These are phyloP conservation scores for Prochilodus magdalenae DNA, from an alignment of 2,113 vertebrate genomes.

Conservation along the genomic window DNA sequence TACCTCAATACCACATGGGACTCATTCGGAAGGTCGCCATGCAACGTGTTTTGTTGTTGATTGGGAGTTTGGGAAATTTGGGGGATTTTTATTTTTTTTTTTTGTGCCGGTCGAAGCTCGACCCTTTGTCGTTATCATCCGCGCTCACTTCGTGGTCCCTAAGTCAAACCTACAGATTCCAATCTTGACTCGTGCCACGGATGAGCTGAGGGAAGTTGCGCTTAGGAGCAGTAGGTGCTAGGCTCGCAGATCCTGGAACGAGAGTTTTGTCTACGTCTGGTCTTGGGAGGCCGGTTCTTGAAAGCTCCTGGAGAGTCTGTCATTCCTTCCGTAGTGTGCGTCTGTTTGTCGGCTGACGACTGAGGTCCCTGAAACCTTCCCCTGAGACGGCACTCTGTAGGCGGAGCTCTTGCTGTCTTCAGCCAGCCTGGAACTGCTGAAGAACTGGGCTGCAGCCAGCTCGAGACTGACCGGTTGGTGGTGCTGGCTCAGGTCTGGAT, in stretches of 20 bases:
- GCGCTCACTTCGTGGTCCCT: too few species aligned
- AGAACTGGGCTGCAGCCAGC: too few species aligned
- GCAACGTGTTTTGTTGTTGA: too few species aligned
- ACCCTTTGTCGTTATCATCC: too few species aligned
- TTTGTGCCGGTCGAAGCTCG: too few species aligned
- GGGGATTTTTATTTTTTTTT: too few species aligned
- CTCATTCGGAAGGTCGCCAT: too few species aligned
- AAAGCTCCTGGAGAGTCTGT: slow-evolving; percentile 57
- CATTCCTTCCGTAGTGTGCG: slow-evolving; percentile 54
- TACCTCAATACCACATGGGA: too few species aligned
- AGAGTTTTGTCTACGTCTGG: slow-evolving; percentile 66
- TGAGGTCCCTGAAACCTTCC: slow-evolving; percentile 68
- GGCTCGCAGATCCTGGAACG: slow-evolving; percentile 68
- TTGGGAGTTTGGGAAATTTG: too few species aligned
- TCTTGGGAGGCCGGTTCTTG: slow-evolving; percentile 58
- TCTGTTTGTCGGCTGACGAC: slow-evolving; percentile 53
- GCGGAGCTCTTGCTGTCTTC: slow-evolving; percentile 60
- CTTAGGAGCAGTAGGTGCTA: slow-evolving; percentile 59
- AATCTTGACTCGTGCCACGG: slow-evolving; percentile 83
- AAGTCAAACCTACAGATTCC: not conserved
- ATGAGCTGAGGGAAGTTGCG: slow-evolving; percentile 69
- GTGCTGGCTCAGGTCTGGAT: slow-evolving; percentile 51
- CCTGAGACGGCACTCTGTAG: slow-evolving; percentile 68
- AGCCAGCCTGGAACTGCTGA: slow-evolving; percentile 72
- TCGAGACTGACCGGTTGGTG: slow-evolving; percentile 72